These are phyloP conservation scores for Castor canadensis DNA, from an alignment of 2,113 vertebrate species.

Conservation along the genomic window DNA sequence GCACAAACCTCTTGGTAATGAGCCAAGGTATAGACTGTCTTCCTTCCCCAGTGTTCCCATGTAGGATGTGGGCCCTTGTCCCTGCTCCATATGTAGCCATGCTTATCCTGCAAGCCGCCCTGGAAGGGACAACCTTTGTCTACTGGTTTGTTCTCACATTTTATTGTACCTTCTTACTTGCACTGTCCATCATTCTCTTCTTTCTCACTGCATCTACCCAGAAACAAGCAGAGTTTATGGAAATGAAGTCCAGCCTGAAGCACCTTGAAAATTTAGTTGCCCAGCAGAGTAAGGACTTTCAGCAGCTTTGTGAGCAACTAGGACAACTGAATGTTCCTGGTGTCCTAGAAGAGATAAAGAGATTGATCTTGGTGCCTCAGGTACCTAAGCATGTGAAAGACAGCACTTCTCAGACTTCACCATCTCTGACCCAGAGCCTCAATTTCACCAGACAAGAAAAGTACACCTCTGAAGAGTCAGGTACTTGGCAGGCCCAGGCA, in stretches of 20 bases:
- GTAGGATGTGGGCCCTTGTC: not conserved
- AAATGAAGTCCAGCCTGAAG: slow-evolving; percentile 82
- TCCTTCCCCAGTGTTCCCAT: not conserved
- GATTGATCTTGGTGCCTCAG: not conserved
- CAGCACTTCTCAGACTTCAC: slow-evolving; percentile 83
- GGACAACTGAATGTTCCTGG: slow-evolving; percentile 68
- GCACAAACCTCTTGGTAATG: not conserved
- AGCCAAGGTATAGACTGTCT: not conserved
- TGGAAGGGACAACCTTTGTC: not conserved
- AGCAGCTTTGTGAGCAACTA: slow-evolving; percentile 78
- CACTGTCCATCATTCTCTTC: slow-evolving; percentile 7
- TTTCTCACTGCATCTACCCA: slow-evolving; percentile 70
- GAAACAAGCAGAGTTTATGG: slow-evolving; percentile 82
- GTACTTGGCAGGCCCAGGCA: not conserved
- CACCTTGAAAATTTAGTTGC: slow-evolving; percentile 79
- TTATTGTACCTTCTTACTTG: not conserved
- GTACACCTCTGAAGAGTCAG: fast-evolving
- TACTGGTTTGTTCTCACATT: not conserved
- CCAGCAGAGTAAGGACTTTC: slow-evolving; percentile 79
- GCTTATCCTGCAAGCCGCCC: not conserved
- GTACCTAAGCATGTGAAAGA: slow-evolving; percentile 52
- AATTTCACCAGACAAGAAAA: not conserved
- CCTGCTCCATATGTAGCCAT: not conserved
- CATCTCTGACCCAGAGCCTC: slow-evolving; percentile 25
- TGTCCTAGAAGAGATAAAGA: slow-evolving; percentile 78